These are phyloP conservation scores for Stenodema calcarata DNA, from an alignment of 2,888 invertebrate genomes.

Conservation along the genomic window DNA sequence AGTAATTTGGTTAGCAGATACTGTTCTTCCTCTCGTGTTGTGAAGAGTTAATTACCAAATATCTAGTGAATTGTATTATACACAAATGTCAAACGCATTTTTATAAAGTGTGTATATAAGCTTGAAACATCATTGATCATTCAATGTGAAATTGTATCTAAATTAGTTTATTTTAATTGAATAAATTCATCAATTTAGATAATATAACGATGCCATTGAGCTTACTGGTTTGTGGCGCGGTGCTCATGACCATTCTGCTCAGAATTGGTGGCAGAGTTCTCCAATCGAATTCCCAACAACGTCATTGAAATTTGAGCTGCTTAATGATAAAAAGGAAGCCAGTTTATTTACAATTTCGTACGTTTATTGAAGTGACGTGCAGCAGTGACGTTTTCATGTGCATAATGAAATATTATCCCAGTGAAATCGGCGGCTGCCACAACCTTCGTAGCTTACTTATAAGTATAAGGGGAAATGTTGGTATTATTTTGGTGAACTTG, in stretches of 20 bases:
- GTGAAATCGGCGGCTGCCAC: neutral
- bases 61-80: constrained; percentile 29
- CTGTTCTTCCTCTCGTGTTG: constrained; percentile 35
- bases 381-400: neutral
- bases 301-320: neutral
- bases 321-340: neutral
- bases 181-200: neutral
- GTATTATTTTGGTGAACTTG: too few species aligned
- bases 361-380: neutral
- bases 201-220: neutral
- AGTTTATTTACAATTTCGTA: neutral
- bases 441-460: neutral
- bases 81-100: constrained; percentile 23
- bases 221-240: neutral
- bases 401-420: neutral
- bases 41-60: constrained; percentile 26
- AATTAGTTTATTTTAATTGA: neutral
- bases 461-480: too few species aligned
- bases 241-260: neutral
- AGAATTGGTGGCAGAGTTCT: neutral
- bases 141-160: constrained; percentile 18
- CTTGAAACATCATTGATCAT: constrained; percentile 11
- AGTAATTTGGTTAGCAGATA: constrained; percentile 17
- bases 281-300: neutral
- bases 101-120: constrained; percentile 1